Conservation (phyloP, 1,140 invertebrate species). For the Dreissena rostriformis region DNA sequence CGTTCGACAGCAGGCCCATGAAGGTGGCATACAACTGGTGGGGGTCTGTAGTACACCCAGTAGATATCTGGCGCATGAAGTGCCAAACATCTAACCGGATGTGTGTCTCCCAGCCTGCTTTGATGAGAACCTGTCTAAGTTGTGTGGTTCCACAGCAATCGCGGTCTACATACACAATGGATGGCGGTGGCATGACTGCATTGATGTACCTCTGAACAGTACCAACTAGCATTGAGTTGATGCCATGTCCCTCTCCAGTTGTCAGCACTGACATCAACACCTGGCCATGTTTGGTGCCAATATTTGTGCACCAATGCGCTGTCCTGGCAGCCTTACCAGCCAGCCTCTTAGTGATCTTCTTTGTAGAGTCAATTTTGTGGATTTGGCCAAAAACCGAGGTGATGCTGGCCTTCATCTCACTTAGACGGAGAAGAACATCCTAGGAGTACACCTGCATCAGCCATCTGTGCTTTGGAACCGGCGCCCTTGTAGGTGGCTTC, state of each 20-base stretch:
- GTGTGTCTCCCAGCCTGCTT: constrained; percentile 49
- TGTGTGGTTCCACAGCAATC: constrained; percentile 3
- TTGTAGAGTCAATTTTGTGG: constrained; percentile 67
- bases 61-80: constrained; percentile 62
- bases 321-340: constrained; percentile 13
- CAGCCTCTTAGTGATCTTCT: constrained; percentile 37
- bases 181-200: not conserved
- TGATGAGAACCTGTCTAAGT: not conserved
- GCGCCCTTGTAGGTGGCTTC: constrained; percentile 40
- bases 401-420: constrained; percentile 58
- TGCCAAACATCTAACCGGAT: constrained; percentile 69
- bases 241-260: constrained; percentile 25
- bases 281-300: constrained; percentile 52
- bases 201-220: not conserved
- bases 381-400: constrained; percentile 63
- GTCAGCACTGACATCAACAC: constrained; percentile 60
- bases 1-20: constrained; percentile 53
- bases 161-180: not conserved
- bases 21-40: constrained; percentile 54
- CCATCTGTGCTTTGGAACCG: constrained; percentile 51
- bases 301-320: not conserved
- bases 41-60: constrained; percentile 48
- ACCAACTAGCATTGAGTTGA: constrained; percentile 33
- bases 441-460: constrained; percentile 45
- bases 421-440: constrained; percentile 55